phyloP scores from a whole-genome alignment of 2,113 vertebrate genomes.

The Heterotis niloticus region DNA sequence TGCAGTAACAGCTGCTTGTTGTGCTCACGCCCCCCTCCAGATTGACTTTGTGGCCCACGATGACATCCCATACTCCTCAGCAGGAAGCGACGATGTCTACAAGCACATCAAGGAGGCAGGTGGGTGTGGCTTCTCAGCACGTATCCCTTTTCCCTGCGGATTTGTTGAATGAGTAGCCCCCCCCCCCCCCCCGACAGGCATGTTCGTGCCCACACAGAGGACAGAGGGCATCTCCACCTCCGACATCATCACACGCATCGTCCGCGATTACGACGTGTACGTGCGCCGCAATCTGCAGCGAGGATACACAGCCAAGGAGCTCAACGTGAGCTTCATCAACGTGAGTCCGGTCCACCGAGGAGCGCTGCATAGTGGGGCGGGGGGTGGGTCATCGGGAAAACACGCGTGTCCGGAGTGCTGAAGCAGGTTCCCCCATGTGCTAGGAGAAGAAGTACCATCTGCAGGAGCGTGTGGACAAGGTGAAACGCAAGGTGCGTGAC shows the following conservation, averaged over 20 bases:
- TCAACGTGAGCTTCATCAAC: constrained; percentile 86
- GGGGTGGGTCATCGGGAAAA: not conserved
- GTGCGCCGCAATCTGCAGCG: constrained; percentile 76
- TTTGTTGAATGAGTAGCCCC: not conserved
- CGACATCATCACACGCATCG: constrained; percentile 83
- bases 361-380: not conserved
- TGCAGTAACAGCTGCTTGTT: not conserved
- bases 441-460: constrained; percentile 84
- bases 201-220: constrained; percentile 82
- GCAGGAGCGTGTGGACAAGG: constrained; percentile 79
- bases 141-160: too few species aligned
- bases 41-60: constrained; percentile 79
- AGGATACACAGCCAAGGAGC: constrained; percentile 82
- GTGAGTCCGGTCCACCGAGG: constrained; percentile 56
- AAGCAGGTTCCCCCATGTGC: constrained; percentile 25
- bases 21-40: constrained; percentile 62
- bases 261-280: constrained; percentile 81
- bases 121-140: constrained; percentile 38
- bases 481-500: constrained; percentile 80
- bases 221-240: constrained; percentile 84
- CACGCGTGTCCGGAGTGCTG: too few species aligned
- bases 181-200: constrained; percentile 55
- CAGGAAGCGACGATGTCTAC: constrained; percentile 81
- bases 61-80: constrained; percentile 81
- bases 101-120: constrained; percentile 84